Evolutionary conservation across 2,888 invertebrate genomes (phyloP).

Genomic region (Erebia ligea): DNA sequence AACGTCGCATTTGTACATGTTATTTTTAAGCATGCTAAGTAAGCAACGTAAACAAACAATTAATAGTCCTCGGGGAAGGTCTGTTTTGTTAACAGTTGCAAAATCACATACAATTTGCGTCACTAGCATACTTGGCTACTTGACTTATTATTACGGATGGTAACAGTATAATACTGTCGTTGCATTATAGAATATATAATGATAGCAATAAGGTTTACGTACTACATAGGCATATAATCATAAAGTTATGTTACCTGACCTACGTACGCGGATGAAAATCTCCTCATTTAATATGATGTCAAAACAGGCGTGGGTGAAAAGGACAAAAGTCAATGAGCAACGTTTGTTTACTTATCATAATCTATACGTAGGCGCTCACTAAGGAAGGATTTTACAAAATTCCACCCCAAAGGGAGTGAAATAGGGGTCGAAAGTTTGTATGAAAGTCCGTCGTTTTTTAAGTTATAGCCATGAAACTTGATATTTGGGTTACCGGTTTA

Average conservation of each 20-base stretch:
- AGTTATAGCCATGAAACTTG: no score
- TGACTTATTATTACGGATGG: constrained; percentile 30
- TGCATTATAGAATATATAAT: constrained; percentile 26
- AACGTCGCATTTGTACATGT: background rate
- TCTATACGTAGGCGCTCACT: no score
- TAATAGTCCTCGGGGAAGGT: constrained; percentile 40
- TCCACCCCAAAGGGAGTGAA: no score
- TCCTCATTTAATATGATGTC: constrained; percentile 12
- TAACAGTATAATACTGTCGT: constrained; percentile 21
- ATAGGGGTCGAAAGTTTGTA: no score
- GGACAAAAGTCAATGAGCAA: constrained; percentile 16
- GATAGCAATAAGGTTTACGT: constrained; percentile 18
- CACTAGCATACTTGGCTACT: constrained; percentile 48
- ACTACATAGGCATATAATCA: constrained; percentile 4
- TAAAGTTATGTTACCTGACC: constrained; percentile 30
- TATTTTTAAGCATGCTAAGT: constrained; percentile 13
- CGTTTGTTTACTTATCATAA: background rate
- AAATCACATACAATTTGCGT: constrained; percentile 49
- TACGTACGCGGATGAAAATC: constrained; percentile 27
- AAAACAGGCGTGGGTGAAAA: constrained; percentile 22
- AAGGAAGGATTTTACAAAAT: no score
- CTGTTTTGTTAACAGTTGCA: constrained; percentile 44
- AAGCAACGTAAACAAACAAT: constrained; percentile 16
- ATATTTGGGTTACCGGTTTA: no score
- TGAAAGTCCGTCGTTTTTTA: no score